Conservation (phyloP, 2,113 vertebrate species). For the Gasterosteus nipponicus region DNA sequence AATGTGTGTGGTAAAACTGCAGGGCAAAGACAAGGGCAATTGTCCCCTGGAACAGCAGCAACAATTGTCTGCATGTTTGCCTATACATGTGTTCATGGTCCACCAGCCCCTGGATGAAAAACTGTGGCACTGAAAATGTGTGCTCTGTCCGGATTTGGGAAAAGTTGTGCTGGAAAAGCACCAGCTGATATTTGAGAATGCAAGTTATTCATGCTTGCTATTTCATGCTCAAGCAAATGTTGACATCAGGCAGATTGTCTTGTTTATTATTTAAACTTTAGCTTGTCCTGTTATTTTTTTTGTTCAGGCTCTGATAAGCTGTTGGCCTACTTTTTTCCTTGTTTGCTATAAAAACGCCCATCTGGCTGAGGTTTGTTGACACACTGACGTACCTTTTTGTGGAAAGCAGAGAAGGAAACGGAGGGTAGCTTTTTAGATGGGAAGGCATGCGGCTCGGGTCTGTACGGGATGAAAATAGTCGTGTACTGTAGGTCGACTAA, state of each 20-base stretch:
- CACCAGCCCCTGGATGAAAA: constrained; percentile 66
- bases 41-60: constrained; percentile 74
- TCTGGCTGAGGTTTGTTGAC: constrained; percentile 30
- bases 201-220: constrained; percentile 38
- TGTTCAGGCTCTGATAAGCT: constrained; percentile 20
- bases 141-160: constrained; percentile 57
- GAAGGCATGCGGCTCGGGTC: neutral
- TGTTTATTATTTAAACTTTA: constrained; percentile 55
- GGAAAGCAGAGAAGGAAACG: neutral
- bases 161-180: constrained; percentile 45
- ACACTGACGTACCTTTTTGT: constrained; percentile 36
- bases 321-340: constrained; percentile 40
- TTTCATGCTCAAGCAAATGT: constrained; percentile 51
- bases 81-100: constrained; percentile 64
- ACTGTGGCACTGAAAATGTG: constrained; percentile 51
- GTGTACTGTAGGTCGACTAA: constrained; percentile 28
- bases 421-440: constrained; percentile 25
- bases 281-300: constrained; percentile 47
- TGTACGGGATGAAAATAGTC: constrained; percentile 29
- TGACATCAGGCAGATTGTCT: constrained; percentile 45
- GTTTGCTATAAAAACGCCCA: constrained; percentile 5
- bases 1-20: constrained; percentile 71
- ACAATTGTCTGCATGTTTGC: constrained; percentile 77
- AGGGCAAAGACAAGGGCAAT: constrained; percentile 73
- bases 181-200: constrained; percentile 50